Conservation (phyloP, 1,140 invertebrate genomes). For the Lepidurus packardi region DNA sequence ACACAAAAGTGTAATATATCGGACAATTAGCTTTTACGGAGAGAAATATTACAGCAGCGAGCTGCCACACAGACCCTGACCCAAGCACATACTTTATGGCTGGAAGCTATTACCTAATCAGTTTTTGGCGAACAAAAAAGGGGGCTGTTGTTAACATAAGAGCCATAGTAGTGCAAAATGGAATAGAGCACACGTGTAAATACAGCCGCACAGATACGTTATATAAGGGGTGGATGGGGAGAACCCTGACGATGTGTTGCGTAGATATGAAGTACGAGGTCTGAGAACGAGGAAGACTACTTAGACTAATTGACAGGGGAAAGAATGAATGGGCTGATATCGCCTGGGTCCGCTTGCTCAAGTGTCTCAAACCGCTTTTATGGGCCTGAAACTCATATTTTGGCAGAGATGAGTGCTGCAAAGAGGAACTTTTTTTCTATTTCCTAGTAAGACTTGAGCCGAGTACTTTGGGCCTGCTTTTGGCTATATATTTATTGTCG, state of each 20-base stretch:
- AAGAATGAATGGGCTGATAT: constrained; percentile 2
- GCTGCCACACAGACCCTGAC: background rate
- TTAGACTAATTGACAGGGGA: constrained; percentile 15
- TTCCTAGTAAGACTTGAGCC: background rate
- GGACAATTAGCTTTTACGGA: background rate
- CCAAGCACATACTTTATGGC: constrained; percentile 14
- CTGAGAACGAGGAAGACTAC: background rate
- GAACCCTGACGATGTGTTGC: background rate
- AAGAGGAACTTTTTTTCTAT: background rate
- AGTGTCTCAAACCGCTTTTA: constrained; percentile 11
- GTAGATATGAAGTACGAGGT: constrained; percentile 1
- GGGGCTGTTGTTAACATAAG: background rate
- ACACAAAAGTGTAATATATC: constrained; percentile 11
- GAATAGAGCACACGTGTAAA: constrained; percentile 21
- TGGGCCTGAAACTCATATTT: background rate
- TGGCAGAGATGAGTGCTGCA: background rate
- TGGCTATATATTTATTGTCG: background rate
- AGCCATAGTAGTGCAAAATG: constrained; percentile 11
- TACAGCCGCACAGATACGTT: constrained; percentile 14
- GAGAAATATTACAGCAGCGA: background rate
- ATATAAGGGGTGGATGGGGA: background rate
- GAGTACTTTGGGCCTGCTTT: background rate
- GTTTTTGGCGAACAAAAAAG: constrained; percentile 6
- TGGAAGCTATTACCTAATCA: constrained; percentile 22
- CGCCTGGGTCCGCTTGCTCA: background rate